Evolutionary conservation across 2,113 vertebrate species (phyloP).

Genomic region (Urocitellus parryii): DNA sequence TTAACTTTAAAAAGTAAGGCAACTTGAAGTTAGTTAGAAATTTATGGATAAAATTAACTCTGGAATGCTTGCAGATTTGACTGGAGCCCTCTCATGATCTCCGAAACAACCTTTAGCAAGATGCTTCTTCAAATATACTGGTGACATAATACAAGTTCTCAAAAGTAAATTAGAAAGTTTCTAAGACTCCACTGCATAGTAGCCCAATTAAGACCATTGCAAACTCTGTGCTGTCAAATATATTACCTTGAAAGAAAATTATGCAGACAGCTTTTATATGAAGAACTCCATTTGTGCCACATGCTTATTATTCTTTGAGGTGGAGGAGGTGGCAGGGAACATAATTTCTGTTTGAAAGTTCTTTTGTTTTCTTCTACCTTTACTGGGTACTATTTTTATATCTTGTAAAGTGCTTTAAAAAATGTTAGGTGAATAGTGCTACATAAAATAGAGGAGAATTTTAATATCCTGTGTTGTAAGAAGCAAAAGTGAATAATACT

Average conservation of each 20-base stretch:
- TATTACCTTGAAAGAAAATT: conserved; percentile 61
- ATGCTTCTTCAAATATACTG: not conserved
- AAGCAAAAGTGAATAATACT: conserved; percentile 44
- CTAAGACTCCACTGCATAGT: conserved; percentile 45
- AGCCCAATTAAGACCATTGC: conserved; percentile 55
- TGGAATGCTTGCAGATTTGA: not conserved
- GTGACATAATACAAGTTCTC: not conserved
- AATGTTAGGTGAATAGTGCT: conserved; percentile 72
- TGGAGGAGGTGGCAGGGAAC: conserved; percentile 76
- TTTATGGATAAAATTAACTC: conserved; percentile 13
- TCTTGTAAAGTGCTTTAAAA: conserved; percentile 69
- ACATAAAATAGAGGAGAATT: conserved; percentile 42
- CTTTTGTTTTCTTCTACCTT: conserved; percentile 82
- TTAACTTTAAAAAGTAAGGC: conserved; percentile 76
- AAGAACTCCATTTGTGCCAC: conserved; percentile 66
- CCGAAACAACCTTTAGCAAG: not conserved
- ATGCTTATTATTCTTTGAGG: conserved; percentile 73
- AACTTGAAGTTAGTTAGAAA: conserved; percentile 65
- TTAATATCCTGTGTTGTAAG: conserved; percentile 68
- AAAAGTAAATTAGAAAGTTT: conserved; percentile 20
- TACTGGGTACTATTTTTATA: conserved; percentile 80
- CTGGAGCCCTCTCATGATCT: not conserved
- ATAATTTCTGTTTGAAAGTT: conserved; percentile 76
- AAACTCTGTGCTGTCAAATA: conserved; percentile 62
- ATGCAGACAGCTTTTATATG: conserved; percentile 71